Evolutionary conservation across 2,797 vertebrate genomes (phyloP), one percentile per base, ranked within the genome.

Genomic region (Huso huso): DNA sequence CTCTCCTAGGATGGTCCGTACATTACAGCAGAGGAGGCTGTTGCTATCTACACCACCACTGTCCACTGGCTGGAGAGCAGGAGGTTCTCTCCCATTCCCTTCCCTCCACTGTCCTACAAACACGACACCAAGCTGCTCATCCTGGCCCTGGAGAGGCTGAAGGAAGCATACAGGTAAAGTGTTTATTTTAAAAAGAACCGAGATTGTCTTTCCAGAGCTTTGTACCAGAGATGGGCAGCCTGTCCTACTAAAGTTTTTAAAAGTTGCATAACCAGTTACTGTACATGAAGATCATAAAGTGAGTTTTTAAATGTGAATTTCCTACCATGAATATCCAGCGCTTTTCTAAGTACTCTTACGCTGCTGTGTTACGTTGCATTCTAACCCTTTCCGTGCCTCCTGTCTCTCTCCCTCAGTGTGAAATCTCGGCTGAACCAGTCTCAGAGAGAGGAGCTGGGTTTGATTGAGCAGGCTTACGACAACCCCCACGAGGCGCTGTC

Each of bases 81-180:
- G 7, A 89, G 97, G 1, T 99, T 99, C 82, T 99, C 97, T 0
- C 97, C 97, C n/a, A 99, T 99, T 69, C 97, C 97, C 0, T 99
- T 99, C 78, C 97, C 97, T 0, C 97, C 97, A 0, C 87, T 99
- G 48, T 99, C 97, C 60, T 99, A 99, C 84, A 99, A 99, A 72
- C 97, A 99, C 0, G 97, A 99, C 82, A 99, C 97, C 79, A 99
- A 99, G 67, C 82, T 99, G 77, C 93, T 99, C 65, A 99, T 99
- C 78, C 77, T 99, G 74, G 97, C 97, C 18, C 77, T 99, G 82
- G 97, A 99, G 82, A 92, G 97, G 76, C 93, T 99, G 67, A 99
- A 99, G 75, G 96, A 99, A 78, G 96, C 97, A 12, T 99, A 99
- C 85, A 99, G 97, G 97, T 98, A 73, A 79, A 23, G 23, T 23